phyloP scores from a whole-genome alignment of 2,797 vertebrate genomes.

The Helarctos malayanus region DNA sequence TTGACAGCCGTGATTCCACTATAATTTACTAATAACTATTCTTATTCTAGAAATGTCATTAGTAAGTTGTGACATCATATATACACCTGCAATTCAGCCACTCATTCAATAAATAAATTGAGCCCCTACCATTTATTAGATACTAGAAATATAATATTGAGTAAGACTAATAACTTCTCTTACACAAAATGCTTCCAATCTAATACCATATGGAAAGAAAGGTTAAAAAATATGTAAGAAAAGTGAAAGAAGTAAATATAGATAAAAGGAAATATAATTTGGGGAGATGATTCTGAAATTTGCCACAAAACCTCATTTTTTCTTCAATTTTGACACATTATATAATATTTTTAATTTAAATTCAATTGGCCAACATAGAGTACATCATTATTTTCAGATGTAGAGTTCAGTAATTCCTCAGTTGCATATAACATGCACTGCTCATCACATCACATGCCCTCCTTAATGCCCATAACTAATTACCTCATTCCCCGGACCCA shows the following conservation, averaged over 20 bases:
- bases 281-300: neutral
- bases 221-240: neutral
- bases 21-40: slow-evolving; percentile 39
- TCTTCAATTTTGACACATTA: neutral
- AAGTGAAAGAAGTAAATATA: neutral
- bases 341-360: neutral
- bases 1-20: neutral
- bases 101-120: neutral
- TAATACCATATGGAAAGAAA: neutral
- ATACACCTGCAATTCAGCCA: neutral
- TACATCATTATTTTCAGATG: neutral
- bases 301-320: neutral
- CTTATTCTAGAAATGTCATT: neutral
- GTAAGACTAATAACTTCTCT: neutral
- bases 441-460: neutral
- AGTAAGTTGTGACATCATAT: neutral
- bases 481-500: neutral
- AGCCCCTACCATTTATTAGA: neutral
- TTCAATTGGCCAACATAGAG: neutral
- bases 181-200: neutral
- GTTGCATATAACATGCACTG: neutral
- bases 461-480: neutral
- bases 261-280: neutral
- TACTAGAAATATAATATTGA: neutral
- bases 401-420: neutral